phyloP scores from a whole-genome alignment of 2,888 invertebrate genomes.

The Pheosia gnoma region DNA sequence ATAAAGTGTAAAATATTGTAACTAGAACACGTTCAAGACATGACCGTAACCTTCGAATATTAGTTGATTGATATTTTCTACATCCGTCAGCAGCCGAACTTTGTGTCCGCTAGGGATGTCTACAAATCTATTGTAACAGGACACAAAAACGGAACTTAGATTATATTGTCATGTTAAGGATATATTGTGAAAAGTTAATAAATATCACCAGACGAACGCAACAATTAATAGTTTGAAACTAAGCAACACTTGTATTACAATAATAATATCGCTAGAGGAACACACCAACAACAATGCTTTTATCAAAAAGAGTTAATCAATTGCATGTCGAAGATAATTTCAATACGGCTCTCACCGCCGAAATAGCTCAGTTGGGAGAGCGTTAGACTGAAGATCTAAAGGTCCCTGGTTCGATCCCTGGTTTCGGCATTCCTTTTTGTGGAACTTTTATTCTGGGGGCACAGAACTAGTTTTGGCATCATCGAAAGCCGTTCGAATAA shows the following conservation, averaged over 20 bases:
- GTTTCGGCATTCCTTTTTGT: constrained; percentile 1
- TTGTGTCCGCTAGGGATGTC: background rate
- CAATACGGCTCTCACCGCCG: background rate
- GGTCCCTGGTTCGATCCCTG: constrained; percentile 7
- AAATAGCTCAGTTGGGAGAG: constrained; percentile 9
- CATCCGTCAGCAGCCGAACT: constrained; percentile 1
- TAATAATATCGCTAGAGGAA: too few species aligned
- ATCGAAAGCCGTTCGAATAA: too few species aligned
- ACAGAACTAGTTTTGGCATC: too few species aligned
- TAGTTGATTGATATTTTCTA: constrained; percentile 24
- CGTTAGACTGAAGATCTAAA: constrained; percentile 8
- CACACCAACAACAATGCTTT: too few species aligned
- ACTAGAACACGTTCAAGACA: constrained; percentile 10
- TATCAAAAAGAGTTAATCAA: too few species aligned
- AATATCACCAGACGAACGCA: too few species aligned
- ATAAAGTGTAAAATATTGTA: background rate
- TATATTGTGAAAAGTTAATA: too few species aligned
- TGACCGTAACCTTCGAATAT: constrained; percentile 42
- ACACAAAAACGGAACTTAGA: background rate
- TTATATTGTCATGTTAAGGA: too few species aligned
- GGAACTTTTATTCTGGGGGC: too few species aligned
- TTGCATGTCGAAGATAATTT: too few species aligned
- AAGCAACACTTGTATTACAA: too few species aligned
- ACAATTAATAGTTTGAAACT: too few species aligned
- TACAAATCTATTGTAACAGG: background rate